Conservation (phyloP, 2,888 invertebrate genomes). For the Dascillus cervinus region DNA sequence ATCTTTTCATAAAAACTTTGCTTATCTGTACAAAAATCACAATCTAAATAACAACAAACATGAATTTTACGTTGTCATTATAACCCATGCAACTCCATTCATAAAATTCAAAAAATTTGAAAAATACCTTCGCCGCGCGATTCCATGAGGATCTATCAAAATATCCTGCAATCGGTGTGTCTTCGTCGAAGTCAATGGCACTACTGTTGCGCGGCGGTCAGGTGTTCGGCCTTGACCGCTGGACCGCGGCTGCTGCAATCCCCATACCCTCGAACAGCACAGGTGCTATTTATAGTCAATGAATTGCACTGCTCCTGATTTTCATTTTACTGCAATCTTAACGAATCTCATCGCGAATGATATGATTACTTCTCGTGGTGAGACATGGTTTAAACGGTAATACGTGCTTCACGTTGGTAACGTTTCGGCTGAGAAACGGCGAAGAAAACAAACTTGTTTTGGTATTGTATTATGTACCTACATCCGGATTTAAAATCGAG, state of each 20-base stretch:
- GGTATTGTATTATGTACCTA: constrained; percentile 1
- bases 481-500: constrained; percentile 1
- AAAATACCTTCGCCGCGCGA: too few species aligned
- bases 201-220: constrained; percentile 27
- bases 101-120: too few species aligned
- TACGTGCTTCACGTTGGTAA: constrained; percentile 2
- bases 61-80: too few species aligned
- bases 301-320: constrained; percentile 7
- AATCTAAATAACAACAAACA: too few species aligned
- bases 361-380: too few species aligned
- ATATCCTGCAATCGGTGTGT: constrained; percentile 17
- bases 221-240: constrained; percentile 37
- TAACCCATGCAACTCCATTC: too few species aligned
- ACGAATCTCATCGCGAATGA: too few species aligned
- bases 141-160: too few species aligned
- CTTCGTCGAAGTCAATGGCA: constrained; percentile 37
- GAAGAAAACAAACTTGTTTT: neutral
- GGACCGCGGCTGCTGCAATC: constrained; percentile 26
- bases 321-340: too few species aligned
- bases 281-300: constrained; percentile 11
- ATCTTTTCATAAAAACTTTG: too few species aligned
- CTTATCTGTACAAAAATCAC: too few species aligned
- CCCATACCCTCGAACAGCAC: constrained; percentile 17
- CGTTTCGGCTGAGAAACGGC: neutral
- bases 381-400: too few species aligned